Evolutionary conservation across 1,140 invertebrate species (phyloP).

Genomic region (Bombus waltoni): DNA sequence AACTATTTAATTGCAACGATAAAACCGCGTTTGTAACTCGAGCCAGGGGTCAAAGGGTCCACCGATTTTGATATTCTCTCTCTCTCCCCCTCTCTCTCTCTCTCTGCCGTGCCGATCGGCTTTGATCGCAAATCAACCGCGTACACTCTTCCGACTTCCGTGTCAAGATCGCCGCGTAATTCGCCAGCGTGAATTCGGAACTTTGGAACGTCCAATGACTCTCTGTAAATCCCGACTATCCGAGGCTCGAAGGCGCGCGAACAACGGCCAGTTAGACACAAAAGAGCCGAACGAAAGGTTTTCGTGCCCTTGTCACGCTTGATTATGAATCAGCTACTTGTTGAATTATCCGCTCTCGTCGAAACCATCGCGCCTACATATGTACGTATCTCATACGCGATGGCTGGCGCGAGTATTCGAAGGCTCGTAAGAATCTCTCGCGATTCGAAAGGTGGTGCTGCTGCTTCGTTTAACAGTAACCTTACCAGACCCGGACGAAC

Average conservation of each 20-base stretch:
- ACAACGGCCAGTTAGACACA: not conserved
- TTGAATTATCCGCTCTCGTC: not conserved
- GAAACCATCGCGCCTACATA: not conserved
- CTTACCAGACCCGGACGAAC: too few species aligned
- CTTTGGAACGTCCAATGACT: not conserved
- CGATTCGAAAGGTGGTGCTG: too few species aligned
- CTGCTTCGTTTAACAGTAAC: too few species aligned
- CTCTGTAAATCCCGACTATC: not conserved
- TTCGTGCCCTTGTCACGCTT: not conserved
- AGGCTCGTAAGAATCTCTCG: not conserved
- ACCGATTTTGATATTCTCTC: not conserved
- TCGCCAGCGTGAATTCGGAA: not conserved
- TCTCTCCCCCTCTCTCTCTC: too few species aligned
- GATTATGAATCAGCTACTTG: not conserved
- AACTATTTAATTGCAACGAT: slow-evolving; percentile 20
- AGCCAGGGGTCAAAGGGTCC: not conserved
- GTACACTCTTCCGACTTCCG: not conserved
- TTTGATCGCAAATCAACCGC: not conserved
- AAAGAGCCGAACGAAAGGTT: not conserved
- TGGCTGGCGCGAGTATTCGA: not conserved
- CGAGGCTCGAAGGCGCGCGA: not conserved
- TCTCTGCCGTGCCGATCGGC: too few species aligned
- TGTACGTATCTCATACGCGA: too few species aligned
- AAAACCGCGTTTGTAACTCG: not conserved
- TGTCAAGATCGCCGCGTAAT: not conserved